phyloP scores from a whole-genome alignment of 2,113 vertebrate species.

The Theristicus caerulescens region DNA sequence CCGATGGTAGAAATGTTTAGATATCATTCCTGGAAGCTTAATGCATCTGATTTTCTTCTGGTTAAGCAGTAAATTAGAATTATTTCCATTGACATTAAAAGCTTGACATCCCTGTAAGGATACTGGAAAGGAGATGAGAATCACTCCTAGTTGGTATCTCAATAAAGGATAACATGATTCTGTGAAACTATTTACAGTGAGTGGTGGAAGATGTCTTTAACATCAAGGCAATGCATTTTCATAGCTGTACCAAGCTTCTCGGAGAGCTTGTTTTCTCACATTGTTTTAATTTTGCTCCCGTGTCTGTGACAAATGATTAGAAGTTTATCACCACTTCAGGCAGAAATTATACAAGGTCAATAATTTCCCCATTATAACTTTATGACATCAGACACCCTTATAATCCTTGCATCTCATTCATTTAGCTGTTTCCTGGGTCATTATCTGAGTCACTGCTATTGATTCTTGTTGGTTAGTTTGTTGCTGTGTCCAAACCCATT shows the following conservation, averaged over 20 bases:
- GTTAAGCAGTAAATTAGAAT: neutral
- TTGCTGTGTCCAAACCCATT: neutral
- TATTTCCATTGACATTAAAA: neutral
- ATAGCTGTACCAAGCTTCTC: neutral
- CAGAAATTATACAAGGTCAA: conserved; percentile 15
- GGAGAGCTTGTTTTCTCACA: neutral
- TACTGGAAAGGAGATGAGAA: neutral
- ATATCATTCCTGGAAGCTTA: neutral
- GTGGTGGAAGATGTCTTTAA: neutral
- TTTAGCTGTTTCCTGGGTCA: neutral
- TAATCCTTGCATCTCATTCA: neutral
- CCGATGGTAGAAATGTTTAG: neutral
- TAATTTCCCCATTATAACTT: neutral
- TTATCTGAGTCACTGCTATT: neutral
- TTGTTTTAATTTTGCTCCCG: neutral
- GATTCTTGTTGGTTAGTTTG: neutral
- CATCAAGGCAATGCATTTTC: neutral
- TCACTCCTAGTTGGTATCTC: neutral
- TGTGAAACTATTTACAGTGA: neutral
- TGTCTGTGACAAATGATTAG: neutral
- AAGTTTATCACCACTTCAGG: neutral
- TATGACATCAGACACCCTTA: neutral
- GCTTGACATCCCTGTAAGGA: neutral
- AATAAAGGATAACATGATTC: neutral
- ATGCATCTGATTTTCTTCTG: neutral